phyloP scores from a whole-genome alignment of 1,140 invertebrate genomes.

The Drosophila truncata region DNA sequence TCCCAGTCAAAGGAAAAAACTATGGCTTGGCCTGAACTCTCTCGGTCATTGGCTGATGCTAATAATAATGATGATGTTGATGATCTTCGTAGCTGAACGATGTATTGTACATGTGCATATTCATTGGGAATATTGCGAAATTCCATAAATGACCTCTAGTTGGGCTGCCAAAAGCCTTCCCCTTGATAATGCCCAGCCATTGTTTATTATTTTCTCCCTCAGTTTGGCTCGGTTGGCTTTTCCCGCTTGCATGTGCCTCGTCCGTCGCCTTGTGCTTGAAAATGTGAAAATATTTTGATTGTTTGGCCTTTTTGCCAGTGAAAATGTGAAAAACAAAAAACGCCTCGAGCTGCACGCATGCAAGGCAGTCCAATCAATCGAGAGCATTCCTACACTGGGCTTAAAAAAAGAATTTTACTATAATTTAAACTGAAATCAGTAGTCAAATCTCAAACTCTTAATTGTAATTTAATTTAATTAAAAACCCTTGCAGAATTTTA shows the following conservation, averaged over 20 bases:
- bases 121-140: constrained; percentile 51
- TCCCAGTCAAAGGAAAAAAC: constrained; percentile 42
- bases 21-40: constrained; percentile 39
- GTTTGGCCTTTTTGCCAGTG: constrained; percentile 48
- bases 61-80: constrained; percentile 6
- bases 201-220: constrained; percentile 47
- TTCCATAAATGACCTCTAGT: constrained; percentile 60
- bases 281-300: constrained; percentile 69
- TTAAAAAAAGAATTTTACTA: background rate
- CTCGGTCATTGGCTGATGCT: constrained; percentile 58
- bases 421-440: background rate
- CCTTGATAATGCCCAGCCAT: constrained; percentile 59
- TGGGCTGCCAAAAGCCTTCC: constrained; percentile 52
- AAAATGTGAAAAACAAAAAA: constrained; percentile 45
- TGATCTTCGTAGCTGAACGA: constrained; percentile 17
- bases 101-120: constrained; percentile 46
- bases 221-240: constrained; percentile 1
- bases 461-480: background rate
- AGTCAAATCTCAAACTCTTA: background rate
- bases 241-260: constrained; percentile 24
- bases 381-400: constrained; percentile 32
- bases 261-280: constrained; percentile 34
- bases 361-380: constrained; percentile 64
- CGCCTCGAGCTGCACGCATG: constrained; percentile 47
- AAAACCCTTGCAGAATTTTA: background rate